Evolutionary conservation across 2,113 vertebrate genomes (phyloP).

Genomic region (Indicator maculatus): DNA sequence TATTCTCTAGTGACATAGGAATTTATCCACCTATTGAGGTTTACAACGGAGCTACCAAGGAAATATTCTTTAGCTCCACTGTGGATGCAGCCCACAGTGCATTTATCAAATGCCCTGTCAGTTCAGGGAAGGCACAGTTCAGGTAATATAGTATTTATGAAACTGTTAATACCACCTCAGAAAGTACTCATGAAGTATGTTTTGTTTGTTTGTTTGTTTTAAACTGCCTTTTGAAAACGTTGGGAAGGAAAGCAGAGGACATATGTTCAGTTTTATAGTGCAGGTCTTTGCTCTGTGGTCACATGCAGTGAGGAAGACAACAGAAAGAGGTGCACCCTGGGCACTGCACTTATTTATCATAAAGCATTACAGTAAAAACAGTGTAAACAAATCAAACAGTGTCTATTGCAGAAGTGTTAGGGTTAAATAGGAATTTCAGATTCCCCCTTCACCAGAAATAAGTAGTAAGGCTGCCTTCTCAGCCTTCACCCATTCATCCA

Average conservation of each 20-base stretch:
- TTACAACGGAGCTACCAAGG: constrained; percentile 39
- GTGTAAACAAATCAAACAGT: fast-evolving
- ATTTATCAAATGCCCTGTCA: constrained; percentile 38
- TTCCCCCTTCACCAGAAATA: neutral
- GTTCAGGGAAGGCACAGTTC: constrained; percentile 20
- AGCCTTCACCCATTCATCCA: neutral
- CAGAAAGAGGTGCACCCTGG: neutral
- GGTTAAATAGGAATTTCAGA: neutral
- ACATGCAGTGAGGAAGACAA: neutral
- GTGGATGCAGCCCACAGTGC: neutral
- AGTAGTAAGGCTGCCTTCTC: neutral
- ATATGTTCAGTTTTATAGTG: neutral
- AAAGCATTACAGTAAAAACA: neutral
- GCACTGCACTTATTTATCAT: neutral
- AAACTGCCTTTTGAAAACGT: constrained; percentile 28
- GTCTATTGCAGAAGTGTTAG: neutral
- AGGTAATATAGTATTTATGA: constrained; percentile 39
- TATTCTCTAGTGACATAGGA: constrained; percentile 52
- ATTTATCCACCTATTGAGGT: constrained; percentile 65
- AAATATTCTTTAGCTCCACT: constrained; percentile 53
- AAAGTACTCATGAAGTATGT: neutral
- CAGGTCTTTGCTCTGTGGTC: neutral
- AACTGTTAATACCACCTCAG: constrained; percentile 24
- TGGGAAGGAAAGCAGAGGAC: neutral
- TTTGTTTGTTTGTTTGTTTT: neutral